Evolutionary conservation across 2,888 invertebrate genomes (phyloP).

Genomic region (Drosophila tanythrix): DNA sequence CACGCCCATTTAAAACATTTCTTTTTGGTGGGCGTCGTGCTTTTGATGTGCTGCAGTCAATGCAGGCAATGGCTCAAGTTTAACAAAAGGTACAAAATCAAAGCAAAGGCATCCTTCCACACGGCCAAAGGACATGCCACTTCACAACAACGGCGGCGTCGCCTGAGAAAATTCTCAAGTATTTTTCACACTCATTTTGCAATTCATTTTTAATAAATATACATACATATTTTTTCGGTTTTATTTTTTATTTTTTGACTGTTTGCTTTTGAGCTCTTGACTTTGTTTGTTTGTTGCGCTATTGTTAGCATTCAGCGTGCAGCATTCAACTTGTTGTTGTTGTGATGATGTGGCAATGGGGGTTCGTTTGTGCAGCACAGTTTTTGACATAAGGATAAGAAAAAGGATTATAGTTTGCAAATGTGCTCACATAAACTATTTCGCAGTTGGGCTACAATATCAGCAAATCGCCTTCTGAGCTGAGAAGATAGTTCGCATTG

Average conservation of each 20-base stretch:
- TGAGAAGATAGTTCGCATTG: neutral
- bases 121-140: constrained; percentile 42
- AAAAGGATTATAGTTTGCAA: constrained; percentile 22
- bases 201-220: constrained; percentile 46
- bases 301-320: neutral
- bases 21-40: neutral
- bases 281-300: constrained; percentile 29
- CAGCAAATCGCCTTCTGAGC: neutral
- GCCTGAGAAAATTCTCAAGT: constrained; percentile 48
- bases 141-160: constrained; percentile 34
- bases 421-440: constrained; percentile 18
- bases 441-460: too few species aligned
- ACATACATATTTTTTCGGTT: neutral
- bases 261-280: constrained; percentile 7
- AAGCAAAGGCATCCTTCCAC: constrained; percentile 30
- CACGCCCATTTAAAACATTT: constrained; percentile 9
- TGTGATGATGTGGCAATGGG: neutral
- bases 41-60: constrained; percentile 64
- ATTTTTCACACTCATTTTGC: constrained; percentile 67
- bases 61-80: constrained; percentile 32
- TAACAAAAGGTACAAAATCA: constrained; percentile 44
- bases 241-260: neutral
- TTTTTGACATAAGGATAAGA: constrained; percentile 4
- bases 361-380: neutral
- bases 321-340: neutral